Conservation (phyloP, 1,140 invertebrate genomes). For the Hermetia illucens region DNA sequence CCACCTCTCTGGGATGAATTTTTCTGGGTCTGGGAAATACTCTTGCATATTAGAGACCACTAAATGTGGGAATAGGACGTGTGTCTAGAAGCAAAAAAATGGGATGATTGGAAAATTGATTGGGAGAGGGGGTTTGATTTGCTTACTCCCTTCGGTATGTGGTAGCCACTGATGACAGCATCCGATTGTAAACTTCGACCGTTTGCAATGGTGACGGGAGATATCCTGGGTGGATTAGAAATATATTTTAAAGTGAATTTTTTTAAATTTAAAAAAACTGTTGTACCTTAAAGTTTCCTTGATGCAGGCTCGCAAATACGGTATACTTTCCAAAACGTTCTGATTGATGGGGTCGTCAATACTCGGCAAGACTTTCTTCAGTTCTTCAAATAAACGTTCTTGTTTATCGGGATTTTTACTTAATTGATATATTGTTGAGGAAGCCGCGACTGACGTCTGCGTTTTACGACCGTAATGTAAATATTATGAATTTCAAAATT, state of each 20-base stretch:
- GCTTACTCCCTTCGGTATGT: constrained; percentile 76
- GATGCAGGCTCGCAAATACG: constrained; percentile 73
- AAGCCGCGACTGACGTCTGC: constrained; percentile 64
- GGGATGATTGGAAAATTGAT: not conserved
- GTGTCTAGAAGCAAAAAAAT: constrained; percentile 38
- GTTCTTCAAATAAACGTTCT: constrained; percentile 51
- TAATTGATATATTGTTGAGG: constrained; percentile 66
- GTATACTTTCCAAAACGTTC: constrained; percentile 50
- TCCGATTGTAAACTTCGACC: constrained; percentile 65
- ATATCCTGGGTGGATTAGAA: constrained; percentile 44
- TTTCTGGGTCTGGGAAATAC: constrained; percentile 49
- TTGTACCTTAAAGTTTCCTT: constrained; percentile 80
- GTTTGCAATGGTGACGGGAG: constrained; percentile 77
- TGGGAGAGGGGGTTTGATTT: too few relatives aligned
- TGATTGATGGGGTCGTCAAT: constrained; percentile 40
- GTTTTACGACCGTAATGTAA: not conserved
- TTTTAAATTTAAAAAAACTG: not conserved
- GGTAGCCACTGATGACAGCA: constrained; percentile 63
- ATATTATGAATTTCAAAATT: not conserved
- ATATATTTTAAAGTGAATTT: not conserved
- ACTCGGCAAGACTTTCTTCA: constrained; percentile 43
- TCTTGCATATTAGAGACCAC: constrained; percentile 61
- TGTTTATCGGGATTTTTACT: constrained; percentile 62
- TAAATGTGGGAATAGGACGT: constrained; percentile 67
- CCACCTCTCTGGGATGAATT: constrained; percentile 68